phyloP scores from a whole-genome alignment of 2,888 invertebrate genomes.

The Petrophora chlorosata region DNA sequence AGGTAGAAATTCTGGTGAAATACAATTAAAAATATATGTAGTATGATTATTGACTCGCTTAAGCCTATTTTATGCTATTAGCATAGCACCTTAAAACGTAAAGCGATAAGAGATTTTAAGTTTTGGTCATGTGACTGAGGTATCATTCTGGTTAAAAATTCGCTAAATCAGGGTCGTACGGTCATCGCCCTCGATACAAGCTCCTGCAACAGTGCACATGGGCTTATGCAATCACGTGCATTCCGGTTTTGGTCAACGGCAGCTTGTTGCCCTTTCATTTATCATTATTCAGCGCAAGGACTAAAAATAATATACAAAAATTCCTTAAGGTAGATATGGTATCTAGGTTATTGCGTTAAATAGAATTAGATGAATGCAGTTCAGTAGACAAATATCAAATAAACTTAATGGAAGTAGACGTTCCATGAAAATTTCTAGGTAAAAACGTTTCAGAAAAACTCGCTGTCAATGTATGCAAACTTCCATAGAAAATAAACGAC shows the following conservation, averaged over 20 bases:
- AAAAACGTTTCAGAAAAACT: too few species aligned
- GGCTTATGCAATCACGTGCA: conserved; percentile 65
- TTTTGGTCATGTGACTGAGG: conserved; percentile 5
- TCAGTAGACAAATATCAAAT: too few species aligned
- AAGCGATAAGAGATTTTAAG: too few species aligned
- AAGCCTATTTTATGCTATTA: too few species aligned
- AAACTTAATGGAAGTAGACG: too few species aligned
- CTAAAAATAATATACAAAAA: neutral
- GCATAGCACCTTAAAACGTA: too few species aligned
- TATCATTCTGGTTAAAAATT: conserved; percentile 36
- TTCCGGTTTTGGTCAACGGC: conserved; percentile 58
- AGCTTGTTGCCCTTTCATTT: conserved; percentile 45
- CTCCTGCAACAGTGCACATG: conserved; percentile 55
- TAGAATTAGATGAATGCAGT: neutral
- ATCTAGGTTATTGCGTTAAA: conserved; percentile 1
- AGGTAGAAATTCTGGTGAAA: too few species aligned
- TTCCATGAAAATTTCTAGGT: too few species aligned
- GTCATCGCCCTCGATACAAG: conserved; percentile 61
- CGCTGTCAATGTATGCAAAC: too few species aligned
- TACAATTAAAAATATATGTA: too few species aligned
- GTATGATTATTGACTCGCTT: too few species aligned
- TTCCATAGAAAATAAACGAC: too few species aligned
- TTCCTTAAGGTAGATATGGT: neutral
- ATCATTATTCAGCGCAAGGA: conserved; percentile 46
- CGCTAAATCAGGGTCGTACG: conserved; percentile 59